Base-by-base conservation (phyloP, 2,113 vertebrate genomes). In the Melierax canorus region DNA sequence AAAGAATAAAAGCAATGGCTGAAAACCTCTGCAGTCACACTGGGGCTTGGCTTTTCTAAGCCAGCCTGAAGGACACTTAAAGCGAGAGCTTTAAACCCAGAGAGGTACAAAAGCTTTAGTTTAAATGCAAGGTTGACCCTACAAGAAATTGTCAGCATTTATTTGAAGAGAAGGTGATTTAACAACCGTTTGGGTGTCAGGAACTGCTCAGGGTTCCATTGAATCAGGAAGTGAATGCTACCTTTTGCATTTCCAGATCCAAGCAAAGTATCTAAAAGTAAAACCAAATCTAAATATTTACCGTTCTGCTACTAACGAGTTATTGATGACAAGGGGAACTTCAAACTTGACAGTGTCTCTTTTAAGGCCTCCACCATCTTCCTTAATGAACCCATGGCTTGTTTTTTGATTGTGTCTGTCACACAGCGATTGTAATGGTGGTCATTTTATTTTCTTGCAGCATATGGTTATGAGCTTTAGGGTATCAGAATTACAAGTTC, bases 391-490 rank as follows among this genome's bases (percentile, higher is more conserved):
- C n/a, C 64, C 8, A 0, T 6, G 64, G 80, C 73, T 50, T 15
- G 46, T 11, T 26, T 50, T 34, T 19, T 36, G 58, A 3, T 15
- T 1, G 26, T 3, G 1, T 13, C 26, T 3, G 36, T 46, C 56
- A 0, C 19, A 2, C 27, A 4, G 74, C 43, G 0, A 2, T 39
- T 6, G 7, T 55, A 21, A 60, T 1, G 34, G 34, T 8, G 23
- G 17, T 16, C 30, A 18, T 69, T 53, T 17, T 24, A 4, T 63
- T 46, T 48, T 22, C 71, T 78, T 56, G 27, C 88, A 98, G 98
- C 98, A 98, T 48, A 98, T 98, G 98, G 98, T 98, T 69, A 97
- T 98, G 98, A 98, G 97, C 95, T 98, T 98, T 97, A 97, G 98
- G 59, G 98, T 98, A 24, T 98, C 98, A 17, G 98, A 98, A 60